Evolutionary conservation across 1,140 invertebrate genomes (phyloP), one percentile per base, ranked within the genome.

Genomic region (Caligus rogercresseyi): DNA sequence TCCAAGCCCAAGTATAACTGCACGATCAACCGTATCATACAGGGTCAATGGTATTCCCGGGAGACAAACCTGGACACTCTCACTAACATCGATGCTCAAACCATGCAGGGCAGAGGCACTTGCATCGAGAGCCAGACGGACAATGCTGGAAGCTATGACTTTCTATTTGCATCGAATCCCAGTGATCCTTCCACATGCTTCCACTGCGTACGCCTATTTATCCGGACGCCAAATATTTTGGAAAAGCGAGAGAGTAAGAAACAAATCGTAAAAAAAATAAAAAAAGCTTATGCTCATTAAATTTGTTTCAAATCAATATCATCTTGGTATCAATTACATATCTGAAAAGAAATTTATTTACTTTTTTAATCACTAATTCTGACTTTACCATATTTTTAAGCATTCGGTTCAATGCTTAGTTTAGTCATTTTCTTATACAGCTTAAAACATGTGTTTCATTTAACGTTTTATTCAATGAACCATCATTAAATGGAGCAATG

Each of bases 211-310:
- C 83, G 86, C 69, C 74, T 92, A 3, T 74, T 89, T 59, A 84
- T 92, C 7, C 75, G 89, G 53, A 94, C 89, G 13, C 77, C 91
- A 0, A 94, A 93, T 78, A 82, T 94, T 19, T 71, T 93, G 63
- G 87, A 93, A 67, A 92, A 90, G 75, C 80, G 86, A 63, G 87
- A 91, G 75, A 82, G 86, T 80, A 76, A 75, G 78, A n/a, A 26
- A 56, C 59, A 61, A 26, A 23, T 23, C 25, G 16, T n/a, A 14
- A 53, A 21, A 26, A 7, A 3, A 13, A 19, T 21, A 65, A 64
- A 19, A 31, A 14, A 55, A 63, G 25, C 7, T 65, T 15, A 14
- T 14, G n/a, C 20, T 65, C 13, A 51, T 59, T 60, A 15, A 56
- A 24, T 67, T 52, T 43, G 19, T 51, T 15, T 21, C 52, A 53